These are phyloP conservation scores for Pterocles orientalis DNA, from an alignment of 2,113 vertebrate species.

Conservation along the genomic window DNA sequence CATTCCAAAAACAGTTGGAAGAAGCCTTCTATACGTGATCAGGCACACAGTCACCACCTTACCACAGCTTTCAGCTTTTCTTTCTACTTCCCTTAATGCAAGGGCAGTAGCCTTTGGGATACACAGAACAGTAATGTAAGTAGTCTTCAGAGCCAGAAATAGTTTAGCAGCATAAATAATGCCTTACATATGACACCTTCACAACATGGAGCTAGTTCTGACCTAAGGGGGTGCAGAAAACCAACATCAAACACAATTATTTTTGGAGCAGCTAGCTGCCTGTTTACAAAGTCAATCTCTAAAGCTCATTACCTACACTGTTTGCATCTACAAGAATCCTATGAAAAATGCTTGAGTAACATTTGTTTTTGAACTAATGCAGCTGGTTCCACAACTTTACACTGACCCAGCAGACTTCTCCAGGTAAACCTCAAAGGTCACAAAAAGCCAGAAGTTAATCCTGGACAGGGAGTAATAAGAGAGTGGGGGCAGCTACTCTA, in stretches of 20 bases:
- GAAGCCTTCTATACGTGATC: background rate
- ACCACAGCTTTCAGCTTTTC: background rate
- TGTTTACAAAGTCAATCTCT: background rate
- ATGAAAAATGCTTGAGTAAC: background rate
- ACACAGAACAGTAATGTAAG: background rate
- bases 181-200: background rate
- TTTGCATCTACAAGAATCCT: background rate
- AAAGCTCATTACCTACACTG: background rate
- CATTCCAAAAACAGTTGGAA: background rate
- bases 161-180: background rate
- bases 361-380: background rate
- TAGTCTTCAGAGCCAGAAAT: background rate
- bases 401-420: background rate
- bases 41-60: background rate
- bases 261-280: background rate
- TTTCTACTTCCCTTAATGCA: background rate
- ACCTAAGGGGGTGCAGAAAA: background rate
- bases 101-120: background rate
- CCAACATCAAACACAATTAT: background rate
- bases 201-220: background rate
- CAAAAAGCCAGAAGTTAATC: background rate
- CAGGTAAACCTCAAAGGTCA: slow-evolving; percentile 20
- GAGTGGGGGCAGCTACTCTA: background rate
- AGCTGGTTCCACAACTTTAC: background rate
- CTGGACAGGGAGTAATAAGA: background rate